Conservation (phyloP, 2,888 invertebrate genomes). For the Trimorus sp. region DNA sequence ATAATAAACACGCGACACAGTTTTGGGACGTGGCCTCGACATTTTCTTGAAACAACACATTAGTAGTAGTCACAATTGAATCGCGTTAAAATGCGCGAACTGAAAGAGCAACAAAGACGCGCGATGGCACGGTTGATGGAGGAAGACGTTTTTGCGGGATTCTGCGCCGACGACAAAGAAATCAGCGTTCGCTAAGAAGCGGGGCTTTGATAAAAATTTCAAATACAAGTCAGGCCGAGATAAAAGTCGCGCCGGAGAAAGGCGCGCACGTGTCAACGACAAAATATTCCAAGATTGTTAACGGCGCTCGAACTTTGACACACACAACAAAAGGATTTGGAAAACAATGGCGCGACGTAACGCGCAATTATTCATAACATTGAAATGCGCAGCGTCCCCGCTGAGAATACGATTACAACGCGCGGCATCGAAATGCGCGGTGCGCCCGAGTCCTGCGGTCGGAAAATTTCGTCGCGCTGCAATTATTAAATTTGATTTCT, state of each 20-base stretch:
- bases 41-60: conserved; percentile 49
- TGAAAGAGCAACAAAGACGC: conserved; percentile 56
- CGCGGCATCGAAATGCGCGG: conserved; percentile 7
- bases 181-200: conserved; percentile 60
- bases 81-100: conserved; percentile 47
- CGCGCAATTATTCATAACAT: conserved; percentile 27
- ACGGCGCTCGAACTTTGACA: conserved; percentile 22
- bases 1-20: background rate
- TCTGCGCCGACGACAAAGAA: conserved; percentile 70
- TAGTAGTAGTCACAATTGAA: conserved; percentile 46
- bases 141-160: conserved; percentile 69
- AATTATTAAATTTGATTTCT: background rate
- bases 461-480: background rate
- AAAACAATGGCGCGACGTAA: conserved; percentile 31
- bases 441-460: background rate
- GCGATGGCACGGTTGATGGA: conserved; percentile 72
- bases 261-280: conserved; percentile 25
- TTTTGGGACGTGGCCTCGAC: background rate
- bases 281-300: conserved; percentile 47
- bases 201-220: conserved; percentile 54
- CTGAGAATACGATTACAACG: conserved; percentile 14
- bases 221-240: conserved; percentile 45
- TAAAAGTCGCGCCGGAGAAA: conserved; percentile 43
- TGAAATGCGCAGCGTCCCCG: background rate
- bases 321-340: conserved; percentile 25